Evolutionary conservation across 2,888 invertebrate genomes (phyloP).

Genomic region (Ditylenchus weischeri): DNA sequence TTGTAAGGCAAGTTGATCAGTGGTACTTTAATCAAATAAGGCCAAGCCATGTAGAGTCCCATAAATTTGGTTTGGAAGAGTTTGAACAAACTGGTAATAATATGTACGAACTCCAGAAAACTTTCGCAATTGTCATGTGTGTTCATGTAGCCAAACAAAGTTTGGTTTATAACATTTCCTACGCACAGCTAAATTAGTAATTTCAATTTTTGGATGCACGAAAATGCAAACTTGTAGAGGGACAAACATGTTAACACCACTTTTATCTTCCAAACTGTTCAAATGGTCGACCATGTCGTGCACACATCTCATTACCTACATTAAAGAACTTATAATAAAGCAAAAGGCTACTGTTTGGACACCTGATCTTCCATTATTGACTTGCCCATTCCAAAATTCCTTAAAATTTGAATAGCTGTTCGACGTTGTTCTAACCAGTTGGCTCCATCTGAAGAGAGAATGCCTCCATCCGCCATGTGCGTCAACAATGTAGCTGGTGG

Average conservation of each 20-base stretch:
- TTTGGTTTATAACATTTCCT: background rate
- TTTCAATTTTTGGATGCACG: background rate
- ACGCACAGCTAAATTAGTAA: background rate
- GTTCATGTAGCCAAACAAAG: slow-evolving; percentile 5
- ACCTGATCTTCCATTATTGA: background rate
- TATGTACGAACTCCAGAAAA: background rate
- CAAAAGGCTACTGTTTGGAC: background rate
- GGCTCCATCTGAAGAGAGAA: background rate
- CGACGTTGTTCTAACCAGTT: background rate
- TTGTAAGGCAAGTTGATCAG: background rate
- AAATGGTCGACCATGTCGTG: background rate
- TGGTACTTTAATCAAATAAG: background rate
- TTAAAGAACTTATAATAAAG: background rate
- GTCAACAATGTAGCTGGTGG: background rate
- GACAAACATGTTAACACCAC: background rate
- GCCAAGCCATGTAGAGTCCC: background rate
- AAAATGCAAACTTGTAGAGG: background rate
- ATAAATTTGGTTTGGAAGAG: background rate
- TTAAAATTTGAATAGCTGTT: background rate
- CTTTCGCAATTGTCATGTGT: background rate
- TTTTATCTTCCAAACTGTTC: slow-evolving; percentile 1
- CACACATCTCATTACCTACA: slow-evolving; percentile 2
- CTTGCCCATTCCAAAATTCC: slow-evolving; percentile 1
- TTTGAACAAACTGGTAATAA: background rate
- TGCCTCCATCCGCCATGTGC: background rate